Conservation (phyloP, 2,113 vertebrate genomes). For the Scopus umbretta region DNA sequence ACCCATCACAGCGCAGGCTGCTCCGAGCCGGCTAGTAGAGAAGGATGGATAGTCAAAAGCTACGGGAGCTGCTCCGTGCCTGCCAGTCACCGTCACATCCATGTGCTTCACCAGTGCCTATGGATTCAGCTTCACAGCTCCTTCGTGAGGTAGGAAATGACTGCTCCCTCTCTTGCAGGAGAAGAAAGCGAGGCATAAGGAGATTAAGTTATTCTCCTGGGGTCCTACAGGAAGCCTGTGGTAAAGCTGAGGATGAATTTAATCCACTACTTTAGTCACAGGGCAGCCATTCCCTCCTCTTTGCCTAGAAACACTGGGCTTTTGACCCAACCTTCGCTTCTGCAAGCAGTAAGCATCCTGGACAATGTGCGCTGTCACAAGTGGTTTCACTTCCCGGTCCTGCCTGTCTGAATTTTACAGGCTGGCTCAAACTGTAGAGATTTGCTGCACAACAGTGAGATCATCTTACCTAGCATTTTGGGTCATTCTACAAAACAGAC, state of each 20-base stretch:
- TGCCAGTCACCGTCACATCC: neutral
- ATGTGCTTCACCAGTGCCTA: neutral
- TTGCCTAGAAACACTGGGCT: neutral
- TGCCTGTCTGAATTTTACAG: neutral
- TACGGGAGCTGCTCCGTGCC: neutral
- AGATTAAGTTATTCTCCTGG: neutral
- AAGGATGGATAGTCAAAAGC: neutral
- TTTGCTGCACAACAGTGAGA: neutral
- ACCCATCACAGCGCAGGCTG: neutral
- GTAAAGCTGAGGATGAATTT: neutral
- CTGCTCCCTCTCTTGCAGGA: neutral
- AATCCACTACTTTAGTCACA: neutral
- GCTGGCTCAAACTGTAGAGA: neutral
- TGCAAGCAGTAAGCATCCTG: neutral
- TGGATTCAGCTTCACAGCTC: neutral
- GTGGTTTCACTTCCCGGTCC: neutral
- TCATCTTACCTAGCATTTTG: neutral
- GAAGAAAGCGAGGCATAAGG: neutral
- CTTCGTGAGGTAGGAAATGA: neutral
- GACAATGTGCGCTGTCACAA: neutral
- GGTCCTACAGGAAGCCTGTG: neutral
- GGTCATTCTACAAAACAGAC: neutral
- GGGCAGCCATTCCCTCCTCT: neutral
- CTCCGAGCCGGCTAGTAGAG: neutral
- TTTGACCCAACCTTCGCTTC: neutral